A percentile compares a stretch with the other conserved stretches of the same genome.
Conservation (phyloP, 2,888 invertebrate genomes). For the Caenorhabditis doughertyi region DNA sequence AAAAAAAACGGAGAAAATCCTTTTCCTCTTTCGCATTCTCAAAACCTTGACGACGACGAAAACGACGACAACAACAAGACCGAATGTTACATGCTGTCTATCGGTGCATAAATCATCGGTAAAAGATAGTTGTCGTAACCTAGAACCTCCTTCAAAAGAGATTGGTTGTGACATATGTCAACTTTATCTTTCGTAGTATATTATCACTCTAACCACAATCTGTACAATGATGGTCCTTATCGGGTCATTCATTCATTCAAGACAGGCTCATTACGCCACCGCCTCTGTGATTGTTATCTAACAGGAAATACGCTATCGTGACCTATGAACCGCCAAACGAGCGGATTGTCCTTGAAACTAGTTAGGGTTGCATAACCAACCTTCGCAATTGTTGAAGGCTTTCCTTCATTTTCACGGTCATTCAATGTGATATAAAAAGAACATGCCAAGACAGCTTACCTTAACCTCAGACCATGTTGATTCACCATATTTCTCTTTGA, state of each 20-base stretch:
- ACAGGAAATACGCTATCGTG: constrained; percentile 51
- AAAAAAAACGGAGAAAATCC: constrained; percentile 1
- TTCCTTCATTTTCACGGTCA: constrained; percentile 43
- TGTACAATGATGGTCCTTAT: constrained; percentile 11
- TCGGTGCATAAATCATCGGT: constrained; percentile 41
- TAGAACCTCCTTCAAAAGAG: constrained; percentile 35
- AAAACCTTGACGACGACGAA: constrained; percentile 17
- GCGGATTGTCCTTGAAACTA: constrained; percentile 53
- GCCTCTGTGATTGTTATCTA: constrained; percentile 46
- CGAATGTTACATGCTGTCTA: constrained; percentile 33
- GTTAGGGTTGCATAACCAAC: constrained; percentile 41
- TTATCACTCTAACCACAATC: constrained; percentile 22
- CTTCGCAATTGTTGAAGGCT: constrained; percentile 11
- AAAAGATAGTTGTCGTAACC: constrained; percentile 28
- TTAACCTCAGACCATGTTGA: constrained; percentile 88
- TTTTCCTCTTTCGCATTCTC: background rate
- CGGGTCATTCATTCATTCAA: background rate
- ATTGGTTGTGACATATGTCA: constrained; percentile 57
- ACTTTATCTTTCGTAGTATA: constrained; percentile 13
- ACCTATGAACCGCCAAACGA: constrained; percentile 48
- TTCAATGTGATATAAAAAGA: background rate
- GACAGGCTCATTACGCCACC: constrained; percentile 54
- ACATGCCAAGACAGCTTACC: constrained; percentile 54
- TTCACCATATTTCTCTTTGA: constrained; percentile 94
- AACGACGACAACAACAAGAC: constrained; percentile 1